Percentiles rank a stretch among this genome's conserved stretches.
Evolutionary conservation across 2,888 invertebrate genomes (phyloP).

Genomic region (Lasioglossum morio): DNA sequence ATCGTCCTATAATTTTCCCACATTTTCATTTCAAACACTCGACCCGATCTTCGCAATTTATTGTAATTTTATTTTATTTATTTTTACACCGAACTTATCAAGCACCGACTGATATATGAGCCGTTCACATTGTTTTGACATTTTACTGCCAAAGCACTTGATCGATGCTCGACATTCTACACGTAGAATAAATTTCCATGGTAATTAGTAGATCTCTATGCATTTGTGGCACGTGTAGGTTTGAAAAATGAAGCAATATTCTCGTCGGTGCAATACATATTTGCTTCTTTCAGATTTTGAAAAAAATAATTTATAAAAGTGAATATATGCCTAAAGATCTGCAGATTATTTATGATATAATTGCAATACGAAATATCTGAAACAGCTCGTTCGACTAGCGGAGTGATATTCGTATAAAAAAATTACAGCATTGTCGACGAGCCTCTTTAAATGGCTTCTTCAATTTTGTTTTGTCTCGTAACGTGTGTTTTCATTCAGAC

Average conservation of each 20-base stretch:
- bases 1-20: not conserved
- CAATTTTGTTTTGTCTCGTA: not conserved
- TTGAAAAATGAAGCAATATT: not conserved
- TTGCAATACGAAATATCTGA: not conserved
- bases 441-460: not conserved
- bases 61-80: not conserved
- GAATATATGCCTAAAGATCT: not conserved
- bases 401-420: not conserved
- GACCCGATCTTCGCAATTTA: not conserved
- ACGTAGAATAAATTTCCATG: not conserved
- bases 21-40: not conserved
- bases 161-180: not conserved
- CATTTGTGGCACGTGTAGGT: not conserved
- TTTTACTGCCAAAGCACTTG: not conserved
- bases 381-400: not conserved
- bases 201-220: not conserved
- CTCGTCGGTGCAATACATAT: not conserved
- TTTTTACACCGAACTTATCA: not conserved
- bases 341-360: not conserved
- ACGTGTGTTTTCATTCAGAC: not conserved
- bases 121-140: not conserved
- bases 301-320: not conserved
- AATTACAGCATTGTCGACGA: not conserved
- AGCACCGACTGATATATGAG: not conserved
- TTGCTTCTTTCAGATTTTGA: not conserved